These are phyloP conservation scores for Cotesia glomerata DNA, from an alignment of 1,140 invertebrate genomes.

Conservation along the genomic window DNA sequence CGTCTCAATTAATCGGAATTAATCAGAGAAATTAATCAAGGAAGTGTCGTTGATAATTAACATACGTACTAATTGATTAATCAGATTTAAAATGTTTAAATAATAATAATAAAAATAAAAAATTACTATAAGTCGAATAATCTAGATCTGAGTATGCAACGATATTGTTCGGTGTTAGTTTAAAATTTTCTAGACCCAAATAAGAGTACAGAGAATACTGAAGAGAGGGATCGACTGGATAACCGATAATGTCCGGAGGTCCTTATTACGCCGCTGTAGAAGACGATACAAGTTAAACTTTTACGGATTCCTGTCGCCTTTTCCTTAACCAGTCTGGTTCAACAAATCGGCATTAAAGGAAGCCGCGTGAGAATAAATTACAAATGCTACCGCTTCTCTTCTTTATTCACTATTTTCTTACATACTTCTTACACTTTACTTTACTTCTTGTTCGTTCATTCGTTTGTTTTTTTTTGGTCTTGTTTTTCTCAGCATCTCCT, in stretches of 20 bases:
- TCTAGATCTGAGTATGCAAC: not conserved
- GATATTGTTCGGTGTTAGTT: not conserved
- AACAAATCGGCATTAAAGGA: conserved; percentile 23
- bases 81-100: no score
- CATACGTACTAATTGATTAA: not conserved
- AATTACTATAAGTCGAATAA: not conserved
- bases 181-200: not conserved
- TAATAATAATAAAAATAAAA: no score
- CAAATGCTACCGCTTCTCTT: conserved; percentile 28
- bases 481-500: not conserved
- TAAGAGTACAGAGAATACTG: not conserved
- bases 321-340: not conserved
- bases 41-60: not conserved
- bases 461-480: not conserved
- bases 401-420: not conserved
- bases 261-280: conserved; percentile 45
- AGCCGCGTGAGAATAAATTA: conserved; percentile 31
- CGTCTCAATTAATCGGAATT: not conserved
- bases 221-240: conserved; percentile 23
- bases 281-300: conserved; percentile 32
- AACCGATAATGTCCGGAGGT: conserved; percentile 49
- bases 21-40: not conserved
- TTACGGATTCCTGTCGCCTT: conserved; percentile 43
- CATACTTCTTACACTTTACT: not conserved
- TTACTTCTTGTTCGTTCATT: not conserved